Percentiles rank a stretch among this genome's conserved stretches.
Evolutionary conservation across 2,888 invertebrate genomes (phyloP).

Genomic region (Chymomyza procnemis): DNA sequence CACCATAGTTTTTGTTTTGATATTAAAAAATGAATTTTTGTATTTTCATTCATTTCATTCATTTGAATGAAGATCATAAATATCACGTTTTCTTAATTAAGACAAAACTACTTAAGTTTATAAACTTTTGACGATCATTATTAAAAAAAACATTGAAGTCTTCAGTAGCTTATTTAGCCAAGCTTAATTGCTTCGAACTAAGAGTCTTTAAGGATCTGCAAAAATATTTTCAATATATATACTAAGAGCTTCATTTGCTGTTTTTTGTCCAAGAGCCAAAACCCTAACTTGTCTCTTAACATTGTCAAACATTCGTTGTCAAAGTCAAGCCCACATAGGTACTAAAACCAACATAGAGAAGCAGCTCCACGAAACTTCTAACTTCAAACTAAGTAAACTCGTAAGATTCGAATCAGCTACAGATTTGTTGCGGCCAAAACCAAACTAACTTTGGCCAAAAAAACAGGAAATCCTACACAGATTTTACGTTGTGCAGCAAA

Average conservation of each 20-base stretch:
- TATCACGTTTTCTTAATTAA: no score
- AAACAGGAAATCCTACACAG: slow-evolving; percentile 67
- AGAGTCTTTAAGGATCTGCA: no score
- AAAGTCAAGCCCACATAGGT: slow-evolving; percentile 59
- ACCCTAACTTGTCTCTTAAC: neutral
- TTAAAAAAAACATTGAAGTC: no score
- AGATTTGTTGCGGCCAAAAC: slow-evolving; percentile 52
- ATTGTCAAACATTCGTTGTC: slow-evolving; percentile 35
- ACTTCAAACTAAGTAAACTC: slow-evolving; percentile 63
- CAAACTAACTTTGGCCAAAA: neutral
- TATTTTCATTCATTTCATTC: no score
- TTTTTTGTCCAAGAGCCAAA: neutral
- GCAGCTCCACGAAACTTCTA: slow-evolving; percentile 30
- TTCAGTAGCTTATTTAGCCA: no score
- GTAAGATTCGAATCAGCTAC: slow-evolving; percentile 63
- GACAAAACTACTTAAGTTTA: no score
- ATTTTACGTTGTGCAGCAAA: slow-evolving; percentile 44
- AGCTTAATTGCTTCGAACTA: no score
- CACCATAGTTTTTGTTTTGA: no score
- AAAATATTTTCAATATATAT: neutral
- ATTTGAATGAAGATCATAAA: no score
- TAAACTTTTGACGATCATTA: no score
- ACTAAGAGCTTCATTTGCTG: neutral
- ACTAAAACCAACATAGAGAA: neutral
- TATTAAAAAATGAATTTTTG: no score